Evolutionary conservation across 2,113 vertebrate genomes (phyloP), one percentile per base, ranked within the genome.

Genomic region (Canis aureus): DNA sequence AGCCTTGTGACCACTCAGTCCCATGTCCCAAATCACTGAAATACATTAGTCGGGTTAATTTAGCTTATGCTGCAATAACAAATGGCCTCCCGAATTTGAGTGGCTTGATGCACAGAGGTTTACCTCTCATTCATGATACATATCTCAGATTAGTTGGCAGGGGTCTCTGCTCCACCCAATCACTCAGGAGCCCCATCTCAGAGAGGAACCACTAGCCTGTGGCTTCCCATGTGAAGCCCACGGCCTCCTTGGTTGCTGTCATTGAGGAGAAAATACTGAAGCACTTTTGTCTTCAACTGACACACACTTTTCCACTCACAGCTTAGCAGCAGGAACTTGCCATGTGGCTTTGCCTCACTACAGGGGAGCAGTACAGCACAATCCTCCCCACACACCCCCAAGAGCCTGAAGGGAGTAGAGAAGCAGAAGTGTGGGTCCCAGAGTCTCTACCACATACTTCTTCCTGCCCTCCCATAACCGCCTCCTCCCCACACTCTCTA

Each of bases 281-380:
- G 25, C 16, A 25, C 22, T 55, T 27, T 2, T 1, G 76, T 9
- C 38, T 57, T 35, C 43, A 51, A 8, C 10, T 64, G 43, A 5
- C 19, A 3, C 6, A 1, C 11, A 32, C 7, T 27, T 66, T 64
- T 66, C n/a, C 57, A 71, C 38, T 51, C 29, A 2, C n/a, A 43
- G 23, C 10, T 55, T 71, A 2, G 25, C 2, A 0, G 1, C 11
- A 12, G 11, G n/a, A 12, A 17, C 7, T 22, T 25, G 10, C 22
- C 43, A 3, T 1, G 1, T 83, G 2, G 1, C 16, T 57, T 81
- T 29, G 22, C 19, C 51, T 62, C 11, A 3, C 38, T 35, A 5
- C 7, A 60, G 3, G 49, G 38, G 23, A 29, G 10, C 12, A 55
- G 0, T 25, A 1, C 1, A 0, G 5, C 8, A 2, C 9, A 2